Evolutionary conservation across 2,888 invertebrate genomes (phyloP), one percentile per base, ranked within the genome.

Genomic region (Synanthedon formicaeformis): DNA sequence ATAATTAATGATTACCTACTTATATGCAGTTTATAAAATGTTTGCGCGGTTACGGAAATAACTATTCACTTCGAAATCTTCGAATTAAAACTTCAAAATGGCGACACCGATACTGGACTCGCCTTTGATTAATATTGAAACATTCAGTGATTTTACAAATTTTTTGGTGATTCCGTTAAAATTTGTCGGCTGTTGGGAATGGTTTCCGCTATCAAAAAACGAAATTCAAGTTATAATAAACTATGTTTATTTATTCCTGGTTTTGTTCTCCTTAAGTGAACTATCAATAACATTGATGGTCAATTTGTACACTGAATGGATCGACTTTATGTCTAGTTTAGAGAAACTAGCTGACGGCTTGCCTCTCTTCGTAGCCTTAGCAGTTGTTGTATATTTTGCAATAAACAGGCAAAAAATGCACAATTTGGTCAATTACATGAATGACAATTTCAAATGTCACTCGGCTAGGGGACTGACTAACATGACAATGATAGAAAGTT

Each of bases 401-500:
- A 27, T 74, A 0, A 62, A 78, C 45, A 73, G 75, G 40, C 53
- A 65, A 0, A 71, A 82, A 3, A 59, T 86, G 41, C 77, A 81
- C 41, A 67, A 69, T 0, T 55, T 88, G 10, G 52, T 72, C 0
- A 62, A 64, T 1, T 83, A 63, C 56, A 79, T 85, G 73, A 75
- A 78, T 50, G 54, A 54, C 4, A 74, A 81, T 51, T 87, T 86
- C 57, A 76, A 72, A 59, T 75, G 72, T 53, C 72, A 69, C 53
- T 87, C 88, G 0, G 83, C 82, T 2, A 62, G 70, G 40, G 88
- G 88, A 0, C 57, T 86, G 41, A 81, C 81, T 0, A 82, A 82
- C 51, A 81, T 83, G 81, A 83, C 78, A 0, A 86, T 86, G 86
- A 12, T 52, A 27, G 56, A 59, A 1, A 78, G 83, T 45, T 84